Conservation (phyloP, 2,797 vertebrate species). For the Brotula barbata region DNA sequence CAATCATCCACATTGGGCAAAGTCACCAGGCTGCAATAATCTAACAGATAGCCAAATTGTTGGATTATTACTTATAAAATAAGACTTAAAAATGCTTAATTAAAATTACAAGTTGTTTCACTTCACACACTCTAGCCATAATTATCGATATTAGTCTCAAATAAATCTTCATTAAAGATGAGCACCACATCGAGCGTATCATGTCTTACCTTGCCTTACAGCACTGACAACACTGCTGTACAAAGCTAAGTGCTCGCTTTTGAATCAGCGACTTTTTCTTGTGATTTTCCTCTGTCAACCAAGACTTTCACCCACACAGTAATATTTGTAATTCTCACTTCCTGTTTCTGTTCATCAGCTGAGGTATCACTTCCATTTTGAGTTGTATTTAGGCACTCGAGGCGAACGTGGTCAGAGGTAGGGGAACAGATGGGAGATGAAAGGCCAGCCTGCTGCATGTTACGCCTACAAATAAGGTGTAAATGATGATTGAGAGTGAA, state of each 20-base stretch:
- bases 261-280: too few relatives aligned
- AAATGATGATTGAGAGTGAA: background rate
- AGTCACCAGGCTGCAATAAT: background rate
- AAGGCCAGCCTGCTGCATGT: conserved; percentile 38
- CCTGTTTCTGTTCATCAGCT: conserved; percentile 32
- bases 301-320: background rate
- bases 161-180: background rate
- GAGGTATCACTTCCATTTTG: conserved; percentile 60
- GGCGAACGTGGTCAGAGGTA: conserved; percentile 28
- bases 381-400: background rate
- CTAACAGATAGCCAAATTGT: background rate
- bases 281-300: background rate
- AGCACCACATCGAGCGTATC: too few relatives aligned
- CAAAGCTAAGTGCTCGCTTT: background rate
- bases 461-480: conserved; percentile 8
- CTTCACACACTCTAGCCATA: too few relatives aligned
- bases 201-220: conserved; percentile 36
- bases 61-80: background rate
- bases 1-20: background rate
- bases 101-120: background rate
- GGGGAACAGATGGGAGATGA: conserved; percentile 22
- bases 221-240: conserved; percentile 2
- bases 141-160: background rate
- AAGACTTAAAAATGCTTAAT: too few relatives aligned
- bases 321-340: conserved; percentile 48